Conservation (phyloP, 2,888 invertebrate species). For the Keiferia lycopersicella region DNA sequence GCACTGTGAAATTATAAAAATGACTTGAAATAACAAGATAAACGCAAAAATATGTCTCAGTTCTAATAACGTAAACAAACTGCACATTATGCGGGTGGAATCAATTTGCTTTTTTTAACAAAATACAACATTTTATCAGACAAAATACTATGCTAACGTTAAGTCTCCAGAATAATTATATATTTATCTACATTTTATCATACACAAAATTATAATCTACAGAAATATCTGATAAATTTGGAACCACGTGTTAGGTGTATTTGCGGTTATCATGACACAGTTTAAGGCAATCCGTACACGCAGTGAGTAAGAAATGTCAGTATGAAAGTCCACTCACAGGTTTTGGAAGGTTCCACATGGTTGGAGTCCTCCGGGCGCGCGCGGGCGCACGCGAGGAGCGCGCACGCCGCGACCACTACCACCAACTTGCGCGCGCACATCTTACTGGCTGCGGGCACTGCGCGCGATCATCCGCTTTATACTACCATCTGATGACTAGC, state of each 20-base stretch:
- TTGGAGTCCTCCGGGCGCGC: constrained; percentile 39
- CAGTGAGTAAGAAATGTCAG: neutral
- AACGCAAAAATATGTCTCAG: neutral
- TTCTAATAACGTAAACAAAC: neutral
- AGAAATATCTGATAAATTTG: no score
- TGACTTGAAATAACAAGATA: neutral
- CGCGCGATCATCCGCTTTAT: constrained; percentile 38
- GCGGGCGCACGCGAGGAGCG: constrained; percentile 42
- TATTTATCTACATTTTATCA: no score
- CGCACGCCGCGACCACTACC: constrained; percentile 46
- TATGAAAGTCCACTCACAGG: constrained; percentile 17
- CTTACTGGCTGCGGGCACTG: constrained; percentile 22
- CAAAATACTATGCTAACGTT: neutral
- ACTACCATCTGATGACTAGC: constrained; percentile 32
- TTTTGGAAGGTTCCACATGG: neutral
- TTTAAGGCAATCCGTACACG: no score
- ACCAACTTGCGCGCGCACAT: constrained; percentile 36
- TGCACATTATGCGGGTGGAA: neutral
- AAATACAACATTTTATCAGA: neutral
- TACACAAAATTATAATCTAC: no score
- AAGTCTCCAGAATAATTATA: no score
- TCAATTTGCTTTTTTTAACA: neutral
- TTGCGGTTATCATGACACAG: no score
- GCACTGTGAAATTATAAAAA: constrained; percentile 5
- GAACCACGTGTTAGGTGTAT: no score